phyloP scores from a whole-genome alignment of 2,888 invertebrate genomes.

The Branchipolynoe longqiensis region DNA sequence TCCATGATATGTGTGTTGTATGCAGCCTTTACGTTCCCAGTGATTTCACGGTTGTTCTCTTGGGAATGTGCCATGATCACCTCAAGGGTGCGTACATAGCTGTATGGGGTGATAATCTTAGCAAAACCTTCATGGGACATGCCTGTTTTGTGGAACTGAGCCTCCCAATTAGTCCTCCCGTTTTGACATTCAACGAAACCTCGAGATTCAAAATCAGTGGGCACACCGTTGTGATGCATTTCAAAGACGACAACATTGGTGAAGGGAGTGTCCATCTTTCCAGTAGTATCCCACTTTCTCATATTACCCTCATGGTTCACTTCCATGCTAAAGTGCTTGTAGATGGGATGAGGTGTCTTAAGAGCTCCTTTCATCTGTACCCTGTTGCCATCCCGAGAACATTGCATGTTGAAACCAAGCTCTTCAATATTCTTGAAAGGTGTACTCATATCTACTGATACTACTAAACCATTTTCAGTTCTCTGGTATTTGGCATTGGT shows the following conservation, averaged over 20 bases:
- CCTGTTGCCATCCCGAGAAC: background rate
- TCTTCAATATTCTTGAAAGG: conserved; percentile 45
- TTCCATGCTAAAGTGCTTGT: conserved; percentile 67
- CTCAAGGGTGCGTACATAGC: conserved; percentile 53
- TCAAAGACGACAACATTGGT: conserved; percentile 43
- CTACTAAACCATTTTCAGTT: background rate
- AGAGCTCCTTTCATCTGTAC: conserved; percentile 36
- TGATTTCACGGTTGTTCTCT: conserved; percentile 16
- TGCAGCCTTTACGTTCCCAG: conserved; percentile 61
- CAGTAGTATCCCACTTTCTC: conserved; percentile 69
- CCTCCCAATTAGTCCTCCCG: conserved; percentile 59
- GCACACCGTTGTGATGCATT: conserved; percentile 62
- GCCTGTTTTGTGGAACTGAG: conserved; percentile 57
- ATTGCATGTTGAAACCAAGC: conserved; percentile 32
- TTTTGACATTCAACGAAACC: conserved; percentile 47
- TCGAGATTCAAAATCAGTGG: conserved; percentile 48
- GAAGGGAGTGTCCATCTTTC: conserved; percentile 64
- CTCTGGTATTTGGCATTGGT: conserved; percentile 9
- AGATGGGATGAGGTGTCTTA: conserved; percentile 70
- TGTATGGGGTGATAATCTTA: conserved; percentile 11
- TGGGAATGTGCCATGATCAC: conserved; percentile 40
- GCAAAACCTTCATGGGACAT: conserved; percentile 41
- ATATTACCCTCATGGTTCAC: conserved; percentile 69
- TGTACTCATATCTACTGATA: background rate
- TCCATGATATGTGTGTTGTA: conserved; percentile 62